These are phyloP conservation scores for Orthonychiurus folsomi DNA, from an alignment of 2,888 invertebrate species.

Conservation along the genomic window DNA sequence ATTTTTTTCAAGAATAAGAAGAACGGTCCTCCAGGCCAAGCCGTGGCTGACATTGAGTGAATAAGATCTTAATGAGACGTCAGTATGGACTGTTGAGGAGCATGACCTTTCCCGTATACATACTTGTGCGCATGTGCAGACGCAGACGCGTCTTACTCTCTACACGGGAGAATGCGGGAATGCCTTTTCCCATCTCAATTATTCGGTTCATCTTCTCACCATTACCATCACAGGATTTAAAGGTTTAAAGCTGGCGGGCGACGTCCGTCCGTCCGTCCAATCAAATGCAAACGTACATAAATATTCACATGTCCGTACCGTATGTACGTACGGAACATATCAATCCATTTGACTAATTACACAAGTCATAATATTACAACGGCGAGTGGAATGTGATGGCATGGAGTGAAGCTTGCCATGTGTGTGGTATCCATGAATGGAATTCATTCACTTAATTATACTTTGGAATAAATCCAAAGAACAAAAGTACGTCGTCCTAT, in stretches of 20 bases:
- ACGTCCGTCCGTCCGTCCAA: not conserved
- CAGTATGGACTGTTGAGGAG: slow-evolving; percentile 7
- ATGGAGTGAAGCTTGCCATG: not conserved
- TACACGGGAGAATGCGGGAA: not conserved
- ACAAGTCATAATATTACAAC: not conserved
- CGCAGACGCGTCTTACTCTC: no score
- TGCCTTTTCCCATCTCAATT: not conserved
- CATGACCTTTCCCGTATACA: slow-evolving; percentile 6
- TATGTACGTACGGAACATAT: not conserved
- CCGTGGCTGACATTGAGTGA: slow-evolving; percentile 12
- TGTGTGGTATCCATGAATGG: not conserved
- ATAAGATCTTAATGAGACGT: slow-evolving; percentile 15
- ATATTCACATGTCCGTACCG: not conserved
- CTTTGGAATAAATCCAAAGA: not conserved
- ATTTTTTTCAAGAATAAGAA: not conserved
- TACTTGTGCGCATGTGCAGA: no score
- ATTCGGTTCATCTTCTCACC: not conserved
- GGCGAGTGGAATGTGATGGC: not conserved
- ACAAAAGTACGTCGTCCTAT: no score
- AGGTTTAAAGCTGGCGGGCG: no score
- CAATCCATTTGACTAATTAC: not conserved
- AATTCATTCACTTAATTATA: not conserved
- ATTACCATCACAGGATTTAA: no score
- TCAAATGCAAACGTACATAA: not conserved
- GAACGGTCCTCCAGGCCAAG: no score